Percentiles rank a stretch among this genome's conserved stretches.
Evolutionary conservation across 2,113 vertebrate genomes (phyloP).

Genomic region (Ophthalmolycus amberensis): DNA sequence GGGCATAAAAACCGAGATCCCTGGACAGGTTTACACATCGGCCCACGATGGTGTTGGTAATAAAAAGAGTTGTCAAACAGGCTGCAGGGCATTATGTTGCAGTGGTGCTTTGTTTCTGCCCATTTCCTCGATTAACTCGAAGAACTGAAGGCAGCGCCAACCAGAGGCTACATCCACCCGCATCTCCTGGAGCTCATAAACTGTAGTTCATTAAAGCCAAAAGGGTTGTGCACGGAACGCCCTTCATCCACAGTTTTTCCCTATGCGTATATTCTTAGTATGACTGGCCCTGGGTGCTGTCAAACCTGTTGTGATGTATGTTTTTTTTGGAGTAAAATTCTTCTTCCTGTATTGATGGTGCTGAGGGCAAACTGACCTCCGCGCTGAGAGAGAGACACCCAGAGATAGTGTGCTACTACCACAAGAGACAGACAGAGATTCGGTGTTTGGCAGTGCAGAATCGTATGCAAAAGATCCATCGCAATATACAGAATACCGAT

Average conservation of each 20-base stretch:
- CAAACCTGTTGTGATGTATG: slow-evolving; percentile 10
- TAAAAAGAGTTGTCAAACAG: slow-evolving; percentile 51
- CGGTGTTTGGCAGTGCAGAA: slow-evolving; percentile 78
- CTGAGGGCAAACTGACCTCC: slow-evolving; percentile 64
- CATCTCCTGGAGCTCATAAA: slow-evolving; percentile 52
- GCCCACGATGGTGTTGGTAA: slow-evolving; percentile 41
- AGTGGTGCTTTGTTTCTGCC: slow-evolving; percentile 15
- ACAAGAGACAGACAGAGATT: slow-evolving; percentile 74
- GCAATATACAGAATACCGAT: slow-evolving; percentile 72
- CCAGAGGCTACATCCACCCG: slow-evolving; percentile 31
- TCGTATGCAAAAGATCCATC: slow-evolving; percentile 71
- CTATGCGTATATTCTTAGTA: not conserved
- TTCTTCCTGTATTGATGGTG: slow-evolving; percentile 32
- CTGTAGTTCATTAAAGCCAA: slow-evolving; percentile 44
- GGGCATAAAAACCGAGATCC: slow-evolving; percentile 12
- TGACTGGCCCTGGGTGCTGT: slow-evolving; percentile 3
- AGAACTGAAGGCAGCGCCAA: slow-evolving; percentile 29
- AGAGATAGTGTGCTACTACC: slow-evolving; percentile 73
- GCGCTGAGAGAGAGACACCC: slow-evolving; percentile 63
- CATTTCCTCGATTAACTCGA: slow-evolving; percentile 38
- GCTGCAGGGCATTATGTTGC: slow-evolving; percentile 44
- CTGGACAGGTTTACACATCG: slow-evolving; percentile 36
- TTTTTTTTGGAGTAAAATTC: slow-evolving; percentile 7
- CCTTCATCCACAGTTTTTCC: slow-evolving; percentile 5
- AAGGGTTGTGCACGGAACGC: not conserved